A percentile compares a stretch with the other conserved stretches of the same genome.
Conservation (phyloP, 2,888 invertebrate species). For the Heliconius charithonia region DNA sequence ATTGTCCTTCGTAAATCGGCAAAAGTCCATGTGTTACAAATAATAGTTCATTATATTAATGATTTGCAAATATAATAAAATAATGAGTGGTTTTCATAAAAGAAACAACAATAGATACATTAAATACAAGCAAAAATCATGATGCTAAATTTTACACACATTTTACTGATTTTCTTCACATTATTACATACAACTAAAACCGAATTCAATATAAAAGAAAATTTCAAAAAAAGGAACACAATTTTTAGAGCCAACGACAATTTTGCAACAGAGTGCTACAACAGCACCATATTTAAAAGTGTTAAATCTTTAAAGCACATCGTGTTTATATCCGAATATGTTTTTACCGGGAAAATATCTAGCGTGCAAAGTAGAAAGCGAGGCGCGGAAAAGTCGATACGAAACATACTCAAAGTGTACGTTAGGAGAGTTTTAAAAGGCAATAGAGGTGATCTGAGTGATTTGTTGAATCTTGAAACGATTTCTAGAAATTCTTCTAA, state of each 20-base stretch:
- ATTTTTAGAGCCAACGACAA: constrained; percentile 72
- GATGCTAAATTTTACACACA: constrained; percentile 60
- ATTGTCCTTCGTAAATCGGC: constrained; percentile 47
- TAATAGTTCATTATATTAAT: constrained; percentile 6
- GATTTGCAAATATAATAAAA: constrained; percentile 14
- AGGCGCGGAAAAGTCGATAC: constrained; percentile 59
- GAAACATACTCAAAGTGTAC: constrained; percentile 76
- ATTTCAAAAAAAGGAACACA: constrained; percentile 77
- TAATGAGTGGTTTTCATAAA: constrained; percentile 25
- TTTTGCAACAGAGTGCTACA: constrained; percentile 67
- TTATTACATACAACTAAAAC: constrained; percentile 59
- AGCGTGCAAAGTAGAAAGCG: constrained; percentile 66
- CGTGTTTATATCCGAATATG: constrained; percentile 73
- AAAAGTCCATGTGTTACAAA: constrained; percentile 5
- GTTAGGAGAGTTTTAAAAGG: constrained; percentile 78
- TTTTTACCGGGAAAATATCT: constrained; percentile 81
- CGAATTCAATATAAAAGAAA: constrained; percentile 71
- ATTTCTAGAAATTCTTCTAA: constrained; percentile 73
- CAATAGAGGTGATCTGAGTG: constrained; percentile 73
- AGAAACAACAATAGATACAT: constrained; percentile 24
- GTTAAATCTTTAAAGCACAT: constrained; percentile 70
- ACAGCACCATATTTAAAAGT: constrained; percentile 74
- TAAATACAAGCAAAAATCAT: constrained; percentile 58
- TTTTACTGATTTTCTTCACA: constrained; percentile 35
- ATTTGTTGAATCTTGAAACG: constrained; percentile 75